Percentiles rank a stretch among this genome's conserved stretches.
Conservation (phyloP, 2,113 vertebrate genomes). For the Thymallus thymallus region DNA sequence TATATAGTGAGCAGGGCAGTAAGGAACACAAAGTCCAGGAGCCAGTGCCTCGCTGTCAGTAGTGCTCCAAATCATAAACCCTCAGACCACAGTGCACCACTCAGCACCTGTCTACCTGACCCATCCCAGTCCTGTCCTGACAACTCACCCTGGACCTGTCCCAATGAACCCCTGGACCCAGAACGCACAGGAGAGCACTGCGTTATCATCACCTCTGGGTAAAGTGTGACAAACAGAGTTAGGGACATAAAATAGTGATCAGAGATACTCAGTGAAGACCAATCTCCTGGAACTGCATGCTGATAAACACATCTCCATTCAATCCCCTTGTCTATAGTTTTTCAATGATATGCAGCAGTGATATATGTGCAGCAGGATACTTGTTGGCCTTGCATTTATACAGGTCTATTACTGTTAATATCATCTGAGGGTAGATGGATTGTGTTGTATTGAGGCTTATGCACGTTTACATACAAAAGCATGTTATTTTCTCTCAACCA, state of each 20-base stretch:
- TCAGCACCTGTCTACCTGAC: no score
- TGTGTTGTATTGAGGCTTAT: slow-evolving; percentile 4
- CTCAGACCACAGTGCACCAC: not conserved
- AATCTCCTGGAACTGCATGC: not conserved
- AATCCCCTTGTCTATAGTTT: not conserved
- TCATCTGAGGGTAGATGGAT: not conserved
- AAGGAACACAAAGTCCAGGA: slow-evolving; percentile 66
- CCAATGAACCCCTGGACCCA: no score
- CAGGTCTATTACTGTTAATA: not conserved
- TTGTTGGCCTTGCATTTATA: not conserved
- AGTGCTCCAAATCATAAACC: slow-evolving; percentile 35
- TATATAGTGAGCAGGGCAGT: slow-evolving; percentile 29
- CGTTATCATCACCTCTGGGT: no score
- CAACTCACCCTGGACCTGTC: no score
- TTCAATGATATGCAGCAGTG: not conserved
- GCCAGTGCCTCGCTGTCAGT: slow-evolving; percentile 59
- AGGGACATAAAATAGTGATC: no score
- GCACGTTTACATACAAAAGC: not conserved
- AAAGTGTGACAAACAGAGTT: no score
- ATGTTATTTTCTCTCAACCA: not conserved
- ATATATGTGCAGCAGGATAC: not conserved
- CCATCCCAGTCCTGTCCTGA: no score
- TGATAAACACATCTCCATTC: not conserved
- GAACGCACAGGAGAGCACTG: no score
- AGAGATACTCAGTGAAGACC: not conserved